Conservation (phyloP, 2,888 invertebrate species). For the Dryocosmus kuriphilus region DNA sequence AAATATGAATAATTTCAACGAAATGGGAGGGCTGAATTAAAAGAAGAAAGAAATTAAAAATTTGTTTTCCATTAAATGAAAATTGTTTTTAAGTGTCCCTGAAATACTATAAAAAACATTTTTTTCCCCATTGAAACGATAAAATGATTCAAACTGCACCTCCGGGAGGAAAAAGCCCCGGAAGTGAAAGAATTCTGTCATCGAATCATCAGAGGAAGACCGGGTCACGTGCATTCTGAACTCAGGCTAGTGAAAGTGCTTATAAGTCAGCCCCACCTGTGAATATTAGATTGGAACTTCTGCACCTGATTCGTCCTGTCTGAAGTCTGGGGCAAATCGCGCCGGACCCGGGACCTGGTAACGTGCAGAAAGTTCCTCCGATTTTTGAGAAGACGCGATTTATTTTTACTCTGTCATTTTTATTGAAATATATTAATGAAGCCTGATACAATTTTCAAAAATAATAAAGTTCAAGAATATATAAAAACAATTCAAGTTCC, state of each 20-base stretch:
- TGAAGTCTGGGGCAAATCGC: slow-evolving; percentile 46
- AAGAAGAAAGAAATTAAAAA: no score
- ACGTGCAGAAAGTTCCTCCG: slow-evolving; percentile 40
- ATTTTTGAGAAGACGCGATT: not conserved
- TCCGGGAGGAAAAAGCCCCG: slow-evolving; percentile 1
- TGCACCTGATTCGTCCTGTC: slow-evolving; percentile 38
- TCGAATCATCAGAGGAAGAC: slow-evolving; percentile 43
- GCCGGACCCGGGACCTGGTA: slow-evolving; percentile 39
- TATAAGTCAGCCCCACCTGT: slow-evolving; percentile 50
- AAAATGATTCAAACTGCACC: no score
- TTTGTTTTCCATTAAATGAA: no score
- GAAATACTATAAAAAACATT: no score
- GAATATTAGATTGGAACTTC: slow-evolving; percentile 47
- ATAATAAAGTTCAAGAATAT: not conserved
- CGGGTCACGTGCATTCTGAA: slow-evolving; percentile 42
- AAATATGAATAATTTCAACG: no score
- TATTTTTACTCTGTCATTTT: not conserved
- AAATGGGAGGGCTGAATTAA: no score
- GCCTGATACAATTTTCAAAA: not conserved
- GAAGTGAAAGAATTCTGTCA: slow-evolving; percentile 13
- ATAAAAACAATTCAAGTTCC: not conserved
- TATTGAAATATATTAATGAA: not conserved
- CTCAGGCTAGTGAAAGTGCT: slow-evolving; percentile 52
- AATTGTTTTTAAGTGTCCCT: no score
- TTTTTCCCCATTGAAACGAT: no score